phyloP scores from a whole-genome alignment of 1,140 invertebrate species.

The Diuraphis noxia region DNA sequence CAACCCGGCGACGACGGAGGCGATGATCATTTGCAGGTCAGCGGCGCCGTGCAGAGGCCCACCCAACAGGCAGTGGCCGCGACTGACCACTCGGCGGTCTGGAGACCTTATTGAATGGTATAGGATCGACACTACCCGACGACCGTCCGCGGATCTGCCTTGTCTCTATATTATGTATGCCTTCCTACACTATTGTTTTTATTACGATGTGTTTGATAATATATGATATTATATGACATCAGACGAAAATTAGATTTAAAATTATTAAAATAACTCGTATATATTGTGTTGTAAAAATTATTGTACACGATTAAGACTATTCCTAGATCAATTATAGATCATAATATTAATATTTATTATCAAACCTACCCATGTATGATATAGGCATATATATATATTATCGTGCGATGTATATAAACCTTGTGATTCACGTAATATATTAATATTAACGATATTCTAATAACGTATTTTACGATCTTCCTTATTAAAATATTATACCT shows the following conservation, averaged over 20 bases:
- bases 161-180: neutral
- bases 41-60: neutral
- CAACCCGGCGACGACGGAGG: neutral
- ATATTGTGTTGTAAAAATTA: neutral
- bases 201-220: neutral
- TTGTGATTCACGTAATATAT: neutral
- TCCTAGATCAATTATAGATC: neutral
- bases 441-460: neutral
- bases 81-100: conserved; percentile 39
- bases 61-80: conserved; percentile 34
- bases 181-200: neutral
- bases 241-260: neutral
- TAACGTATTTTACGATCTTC: neutral
- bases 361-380: neutral
- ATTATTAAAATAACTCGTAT: neutral
- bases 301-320: neutral
- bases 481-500: too few species aligned
- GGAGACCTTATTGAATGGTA: conserved; percentile 38
- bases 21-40: neutral
- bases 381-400: neutral
- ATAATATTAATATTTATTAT: neutral
- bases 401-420: neutral
- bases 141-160: neutral
- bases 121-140: neutral
- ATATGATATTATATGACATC: neutral